Conservation (phyloP, 2,113 vertebrate species). For the human region DNA sequence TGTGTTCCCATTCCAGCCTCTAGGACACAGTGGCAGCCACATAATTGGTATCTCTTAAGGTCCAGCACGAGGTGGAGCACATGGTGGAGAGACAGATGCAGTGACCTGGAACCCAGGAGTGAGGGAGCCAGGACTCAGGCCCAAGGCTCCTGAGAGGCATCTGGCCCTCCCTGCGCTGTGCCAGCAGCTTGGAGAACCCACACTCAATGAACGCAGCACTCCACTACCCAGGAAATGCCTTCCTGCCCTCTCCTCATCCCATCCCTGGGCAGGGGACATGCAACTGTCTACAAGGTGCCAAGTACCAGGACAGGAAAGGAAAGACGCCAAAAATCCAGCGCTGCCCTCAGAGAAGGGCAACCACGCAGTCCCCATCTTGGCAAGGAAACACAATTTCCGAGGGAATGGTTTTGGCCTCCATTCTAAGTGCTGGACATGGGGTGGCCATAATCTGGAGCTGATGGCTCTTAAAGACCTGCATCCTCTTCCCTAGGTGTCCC, state of each 20-base stretch:
- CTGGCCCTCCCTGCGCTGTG: background rate
- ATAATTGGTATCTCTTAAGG: background rate
- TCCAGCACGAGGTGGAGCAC: background rate
- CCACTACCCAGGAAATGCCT: background rate
- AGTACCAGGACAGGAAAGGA: background rate
- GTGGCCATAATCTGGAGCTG: too few relatives aligned
- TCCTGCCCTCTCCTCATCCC: background rate
- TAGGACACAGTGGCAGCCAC: rapidly evolving
- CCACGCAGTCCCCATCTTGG: too few relatives aligned
- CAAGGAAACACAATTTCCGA: too few relatives aligned
- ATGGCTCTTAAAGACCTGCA: too few relatives aligned
- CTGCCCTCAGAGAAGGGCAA: too few relatives aligned
- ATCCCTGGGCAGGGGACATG: background rate
- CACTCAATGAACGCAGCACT: background rate
- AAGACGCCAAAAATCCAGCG: background rate
- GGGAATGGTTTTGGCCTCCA: too few relatives aligned
- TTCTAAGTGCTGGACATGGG: too few relatives aligned
- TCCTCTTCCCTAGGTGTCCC: too few relatives aligned
- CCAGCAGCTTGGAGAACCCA: too few relatives aligned
- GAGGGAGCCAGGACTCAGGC: background rate
- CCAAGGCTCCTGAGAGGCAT: background rate
- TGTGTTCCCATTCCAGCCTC: background rate
- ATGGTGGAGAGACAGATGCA: background rate
- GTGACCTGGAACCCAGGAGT: background rate
- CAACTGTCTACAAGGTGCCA: background rate